Evolutionary conservation across 2,888 invertebrate genomes (phyloP).

Genomic region (Conomelus anceps): DNA sequence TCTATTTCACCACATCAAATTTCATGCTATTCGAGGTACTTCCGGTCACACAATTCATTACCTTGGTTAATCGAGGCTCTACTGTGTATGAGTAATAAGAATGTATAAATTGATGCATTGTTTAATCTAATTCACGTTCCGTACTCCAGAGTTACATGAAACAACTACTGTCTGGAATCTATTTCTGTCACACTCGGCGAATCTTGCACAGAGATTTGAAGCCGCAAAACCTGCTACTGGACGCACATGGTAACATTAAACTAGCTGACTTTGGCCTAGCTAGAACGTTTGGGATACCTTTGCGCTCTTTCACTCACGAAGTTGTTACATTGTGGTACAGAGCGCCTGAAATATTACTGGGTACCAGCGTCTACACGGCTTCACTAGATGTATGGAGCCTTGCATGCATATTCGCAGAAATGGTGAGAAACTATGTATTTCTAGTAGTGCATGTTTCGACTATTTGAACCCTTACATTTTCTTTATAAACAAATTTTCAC

Average conservation of each 20-base stretch:
- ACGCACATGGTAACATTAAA: constrained; percentile 70
- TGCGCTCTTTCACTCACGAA: constrained; percentile 90
- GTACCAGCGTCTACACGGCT: constrained; percentile 81
- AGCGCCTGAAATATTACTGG: constrained; percentile 92
- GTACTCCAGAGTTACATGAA: constrained; percentile 44
- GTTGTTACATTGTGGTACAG: constrained; percentile 97
- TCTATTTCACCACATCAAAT: too few relatives aligned
- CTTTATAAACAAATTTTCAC: too few relatives aligned
- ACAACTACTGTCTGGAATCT: constrained; percentile 31
- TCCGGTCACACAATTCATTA: too few relatives aligned
- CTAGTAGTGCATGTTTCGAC: too few relatives aligned
- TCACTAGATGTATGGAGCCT: constrained; percentile 97
- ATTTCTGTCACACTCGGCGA: constrained; percentile 71
- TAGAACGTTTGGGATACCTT: constrained; percentile 84
- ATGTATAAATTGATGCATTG: too few relatives aligned
- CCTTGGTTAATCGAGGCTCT: too few relatives aligned
- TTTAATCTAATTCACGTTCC: neutral
- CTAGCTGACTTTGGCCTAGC: constrained; percentile 96
- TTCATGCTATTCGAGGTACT: too few relatives aligned
- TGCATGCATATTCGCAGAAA: constrained; percentile 97
- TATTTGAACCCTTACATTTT: too few relatives aligned
- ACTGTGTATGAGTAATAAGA: too few relatives aligned
- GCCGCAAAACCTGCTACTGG: constrained; percentile 91
- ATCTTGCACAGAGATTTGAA: constrained; percentile 91
- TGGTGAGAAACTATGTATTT: constrained; percentile 49